phyloP scores from a whole-genome alignment of 2,113 vertebrate species.

The Burhinus bistriatus region DNA sequence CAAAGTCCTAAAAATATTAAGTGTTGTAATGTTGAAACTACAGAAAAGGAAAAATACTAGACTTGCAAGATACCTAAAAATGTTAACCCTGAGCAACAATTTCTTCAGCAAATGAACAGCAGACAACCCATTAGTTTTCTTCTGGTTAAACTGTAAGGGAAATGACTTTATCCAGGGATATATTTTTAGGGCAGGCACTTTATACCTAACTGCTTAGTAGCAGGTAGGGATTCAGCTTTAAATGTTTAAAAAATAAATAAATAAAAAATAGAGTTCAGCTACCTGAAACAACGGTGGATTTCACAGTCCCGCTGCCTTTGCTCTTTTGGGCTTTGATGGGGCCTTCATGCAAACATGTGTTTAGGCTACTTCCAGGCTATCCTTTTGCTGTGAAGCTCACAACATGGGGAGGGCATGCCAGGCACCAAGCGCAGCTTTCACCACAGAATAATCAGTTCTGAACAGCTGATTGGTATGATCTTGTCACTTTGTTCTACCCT shows the following conservation, averaged over 20 bases:
- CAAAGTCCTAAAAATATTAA: neutral
- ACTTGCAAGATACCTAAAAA: neutral
- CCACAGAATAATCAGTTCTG: neutral
- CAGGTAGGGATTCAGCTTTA: neutral
- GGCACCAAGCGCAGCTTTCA: neutral
- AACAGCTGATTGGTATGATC: fast-evolving
- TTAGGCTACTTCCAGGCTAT: neutral
- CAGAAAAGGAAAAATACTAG: neutral
- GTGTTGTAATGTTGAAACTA: neutral
- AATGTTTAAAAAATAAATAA: no score
- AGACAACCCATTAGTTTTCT: neutral
- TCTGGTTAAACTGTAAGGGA: neutral
- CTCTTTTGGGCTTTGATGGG: neutral
- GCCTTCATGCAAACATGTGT: neutral
- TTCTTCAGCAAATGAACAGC: neutral
- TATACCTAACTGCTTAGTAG: neutral
- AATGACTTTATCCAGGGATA: neutral
- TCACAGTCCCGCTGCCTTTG: neutral
- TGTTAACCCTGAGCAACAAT: neutral
- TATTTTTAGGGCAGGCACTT: neutral
- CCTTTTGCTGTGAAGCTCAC: neutral
- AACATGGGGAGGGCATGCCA: neutral
- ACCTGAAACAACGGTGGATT: neutral
- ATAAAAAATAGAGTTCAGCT: neutral
- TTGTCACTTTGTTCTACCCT: neutral